Evolutionary conservation across 1,140 invertebrate species (phyloP).

Genomic region (Parapsyche elsis): DNA sequence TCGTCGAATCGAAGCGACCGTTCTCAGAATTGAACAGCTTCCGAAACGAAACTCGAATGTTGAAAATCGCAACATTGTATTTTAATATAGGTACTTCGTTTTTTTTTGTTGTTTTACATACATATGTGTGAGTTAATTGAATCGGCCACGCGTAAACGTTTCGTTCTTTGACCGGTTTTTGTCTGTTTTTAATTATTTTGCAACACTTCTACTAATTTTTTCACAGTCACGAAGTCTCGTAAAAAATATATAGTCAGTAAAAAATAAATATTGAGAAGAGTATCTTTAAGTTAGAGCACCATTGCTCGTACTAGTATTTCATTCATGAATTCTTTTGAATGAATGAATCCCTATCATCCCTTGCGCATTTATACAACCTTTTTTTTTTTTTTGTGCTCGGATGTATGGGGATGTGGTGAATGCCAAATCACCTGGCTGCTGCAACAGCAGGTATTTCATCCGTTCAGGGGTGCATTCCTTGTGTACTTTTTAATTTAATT

Average conservation of each 20-base stretch:
- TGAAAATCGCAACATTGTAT: too few relatives aligned
- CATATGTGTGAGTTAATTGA: slow-evolving; percentile 1
- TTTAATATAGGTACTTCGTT: too few relatives aligned
- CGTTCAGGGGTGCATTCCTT: slow-evolving; percentile 12
- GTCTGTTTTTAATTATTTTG: slow-evolving; percentile 16
- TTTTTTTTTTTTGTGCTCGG: slow-evolving; percentile 7
- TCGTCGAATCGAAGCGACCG: not conserved
- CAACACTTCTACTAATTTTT: not conserved
- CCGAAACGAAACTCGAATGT: slow-evolving; percentile 3
- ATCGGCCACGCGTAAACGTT: not conserved
- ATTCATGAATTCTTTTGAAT: slow-evolving; percentile 10
- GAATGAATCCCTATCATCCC: not conserved
- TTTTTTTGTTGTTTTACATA: not conserved
- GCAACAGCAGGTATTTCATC: slow-evolving; percentile 17
- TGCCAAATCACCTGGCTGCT: slow-evolving; percentile 27
- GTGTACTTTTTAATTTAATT: not conserved
- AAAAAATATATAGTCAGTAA: not conserved
- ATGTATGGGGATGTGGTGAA: slow-evolving; percentile 10
- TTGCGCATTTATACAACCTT: not conserved
- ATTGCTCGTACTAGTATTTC: not conserved
- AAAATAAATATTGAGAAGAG: not conserved
- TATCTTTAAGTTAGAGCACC: not conserved
- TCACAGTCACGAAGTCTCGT: not conserved
- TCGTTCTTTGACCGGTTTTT: not conserved
- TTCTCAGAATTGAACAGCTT: slow-evolving; percentile 1